phyloP scores from a whole-genome alignment of 2,888 invertebrate genomes.

The Chelonus formosanus region DNA sequence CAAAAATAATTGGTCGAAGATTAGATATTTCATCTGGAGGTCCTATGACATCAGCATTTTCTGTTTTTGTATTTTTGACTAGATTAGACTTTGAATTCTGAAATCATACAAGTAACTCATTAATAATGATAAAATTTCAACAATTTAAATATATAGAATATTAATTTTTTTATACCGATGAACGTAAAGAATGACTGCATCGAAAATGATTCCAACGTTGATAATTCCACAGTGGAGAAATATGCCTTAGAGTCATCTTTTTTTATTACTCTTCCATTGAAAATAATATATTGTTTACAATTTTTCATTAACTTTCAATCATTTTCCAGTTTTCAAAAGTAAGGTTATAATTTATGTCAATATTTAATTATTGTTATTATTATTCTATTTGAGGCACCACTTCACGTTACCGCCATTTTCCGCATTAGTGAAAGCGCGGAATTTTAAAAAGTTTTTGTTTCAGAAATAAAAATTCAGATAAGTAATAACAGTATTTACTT shows the following conservation, averaged over 20 bases:
- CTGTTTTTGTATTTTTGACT: constrained; percentile 26
- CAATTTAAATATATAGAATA: neutral
- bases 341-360: too few species aligned
- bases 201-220: constrained; percentile 31
- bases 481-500: too few species aligned
- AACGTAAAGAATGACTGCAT: constrained; percentile 22
- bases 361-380: too few species aligned
- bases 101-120: neutral
- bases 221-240: constrained; percentile 33
- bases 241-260: constrained; percentile 11
- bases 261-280: too few species aligned
- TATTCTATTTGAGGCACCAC: too few species aligned
- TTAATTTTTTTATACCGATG: constrained; percentile 29
- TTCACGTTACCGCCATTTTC: too few species aligned
- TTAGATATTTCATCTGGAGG: constrained; percentile 85
- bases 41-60: constrained; percentile 73
- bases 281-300: too few species aligned
- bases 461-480: too few species aligned
- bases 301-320: too few species aligned
- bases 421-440: too few species aligned
- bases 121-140: neutral
- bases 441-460: too few species aligned
- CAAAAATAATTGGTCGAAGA: constrained; percentile 76
- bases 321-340: too few species aligned
- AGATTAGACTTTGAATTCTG: constrained; percentile 12